Evolutionary conservation across 2,113 vertebrate genomes (phyloP), one percentile per base, ranked within the genome.

Genomic region (Centropristis striata): DNA sequence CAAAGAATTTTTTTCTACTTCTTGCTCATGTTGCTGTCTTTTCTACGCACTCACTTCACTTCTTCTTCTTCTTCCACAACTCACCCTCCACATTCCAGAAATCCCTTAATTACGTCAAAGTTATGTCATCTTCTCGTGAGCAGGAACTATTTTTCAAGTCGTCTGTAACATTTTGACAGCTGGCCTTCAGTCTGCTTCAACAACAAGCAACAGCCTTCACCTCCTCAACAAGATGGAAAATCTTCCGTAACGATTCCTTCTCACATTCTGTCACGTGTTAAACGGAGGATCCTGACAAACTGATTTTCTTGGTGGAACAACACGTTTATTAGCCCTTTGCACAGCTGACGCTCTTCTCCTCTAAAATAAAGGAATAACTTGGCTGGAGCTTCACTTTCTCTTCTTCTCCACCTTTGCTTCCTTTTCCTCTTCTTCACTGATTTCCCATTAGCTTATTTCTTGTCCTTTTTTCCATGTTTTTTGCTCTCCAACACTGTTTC

Each of bases 271-370:
- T 44, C 42, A 16, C 4, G 42, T 44, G 46, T 9, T 39, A 42
- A 65, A 25, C 11, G 32, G 5, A 42, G 25, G 14, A 46, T 53
- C 2, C 11, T 9, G 41, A 75, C 41, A 12, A 21, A 20, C 7
- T 10, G 7, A 2, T 21, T 74, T 69, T 74, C 84, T 75, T 82
- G 79, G 47, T 15, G 51, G 4, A 1, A 49, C 75, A 82, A 75
- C 54, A 39, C 59, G 42, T 13, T 28, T 32, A 69, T 77, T 57
- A 54, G 44, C 68, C 69, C 21, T 64, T 70, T 71, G 49, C 23
- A 71, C 37, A 0, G 10, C n/a, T 15, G 15, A 2, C 55, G 27
- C 16, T 51, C 49, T 39, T 59, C 39, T 55, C 20, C 9, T 42
- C 15, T 46, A 18, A 55, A 68, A 65, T 37, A 50, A 47, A 55